Evolutionary conservation across 2,888 invertebrate species (phyloP), one percentile per base, ranked within the genome.

Genomic region (Epicampocera succincta): DNA sequence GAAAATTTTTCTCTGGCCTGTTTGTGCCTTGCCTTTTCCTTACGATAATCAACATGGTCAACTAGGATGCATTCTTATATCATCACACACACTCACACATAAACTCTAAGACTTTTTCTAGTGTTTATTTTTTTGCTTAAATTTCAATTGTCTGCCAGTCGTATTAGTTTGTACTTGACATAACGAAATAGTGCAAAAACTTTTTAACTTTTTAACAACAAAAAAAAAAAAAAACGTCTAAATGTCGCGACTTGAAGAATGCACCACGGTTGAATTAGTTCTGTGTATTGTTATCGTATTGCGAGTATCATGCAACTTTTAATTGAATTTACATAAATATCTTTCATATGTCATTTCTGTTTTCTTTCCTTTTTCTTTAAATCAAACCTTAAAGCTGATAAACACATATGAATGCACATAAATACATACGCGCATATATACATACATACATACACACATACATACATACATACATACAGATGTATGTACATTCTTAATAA

Each of bases 241-340:
- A 65, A 79, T 79, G 78, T 79, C 78, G 78, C 78, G 78, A 79
- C 78, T 73, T 68, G 21, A 79, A 79, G 78, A 79, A 79, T 79
- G 65, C 46, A 46, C 42, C 72, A 79, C 52, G 66, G 60, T 73
- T 73, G 66, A 79, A 73, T 73, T 73, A 73, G 52, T 79, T 73
- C 66, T 68, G 12, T 63, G 21, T 72, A 60, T 69, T 76, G 60
- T 69, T 69, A 52, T 72, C 65, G 60, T 44, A 65, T 73, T 79
- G 78, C 78, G 60, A 79, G 72, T 79, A 60, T 79, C 78, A 79
- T 79, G 78, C 78, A 79, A 79, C 72, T 79, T 73, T 79, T 79
- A 79, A 79, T 79, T 79, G 78, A 79, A 79, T 79, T 79, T 79
- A 66, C 78, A 79, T 79, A 79, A 73, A 79, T 77, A 77, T 71